Conservation (phyloP, 2,797 vertebrate genomes). For the Rousettus madagascariensis region DNA sequence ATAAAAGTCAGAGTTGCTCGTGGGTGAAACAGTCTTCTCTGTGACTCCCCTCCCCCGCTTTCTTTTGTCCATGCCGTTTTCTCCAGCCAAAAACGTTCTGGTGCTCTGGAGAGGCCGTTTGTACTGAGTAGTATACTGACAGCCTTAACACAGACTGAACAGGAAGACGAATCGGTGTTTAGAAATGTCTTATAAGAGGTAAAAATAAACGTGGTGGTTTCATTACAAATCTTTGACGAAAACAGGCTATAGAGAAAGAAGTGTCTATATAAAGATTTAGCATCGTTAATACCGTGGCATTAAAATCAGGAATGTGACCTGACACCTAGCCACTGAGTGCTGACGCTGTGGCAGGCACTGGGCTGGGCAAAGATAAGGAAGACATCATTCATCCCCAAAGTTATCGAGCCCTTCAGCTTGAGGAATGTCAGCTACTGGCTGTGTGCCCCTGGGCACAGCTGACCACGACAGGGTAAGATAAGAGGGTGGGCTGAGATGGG, state of each 20-base stretch:
- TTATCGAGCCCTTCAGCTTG: slow-evolving; percentile 18
- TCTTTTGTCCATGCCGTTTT: slow-evolving; percentile 27
- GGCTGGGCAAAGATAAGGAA: slow-evolving; percentile 15
- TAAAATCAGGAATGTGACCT: neutral
- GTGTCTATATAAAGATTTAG: neutral
- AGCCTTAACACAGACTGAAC: neutral
- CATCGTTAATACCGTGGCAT: neutral
- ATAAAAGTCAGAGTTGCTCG: neutral
- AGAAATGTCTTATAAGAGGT: neutral
- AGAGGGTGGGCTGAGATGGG: neutral
- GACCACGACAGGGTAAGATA: neutral
- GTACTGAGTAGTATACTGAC: neutral
- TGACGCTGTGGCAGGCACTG: neutral
- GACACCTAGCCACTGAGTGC: neutral
- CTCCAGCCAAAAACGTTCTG: neutral
- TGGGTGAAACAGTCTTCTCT: neutral
- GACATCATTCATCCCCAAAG: neutral
- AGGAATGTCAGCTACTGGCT: slow-evolving; percentile 26
- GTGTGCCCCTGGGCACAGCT: neutral
- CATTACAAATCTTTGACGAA: neutral
- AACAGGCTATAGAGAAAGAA: neutral
- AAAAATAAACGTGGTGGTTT: slow-evolving; percentile 13
- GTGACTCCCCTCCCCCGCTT: too few species aligned
- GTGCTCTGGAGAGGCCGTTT: neutral
- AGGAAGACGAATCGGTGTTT: neutral